phyloP scores from a whole-genome alignment of 2,888 invertebrate species.

The Acleris laterana region DNA sequence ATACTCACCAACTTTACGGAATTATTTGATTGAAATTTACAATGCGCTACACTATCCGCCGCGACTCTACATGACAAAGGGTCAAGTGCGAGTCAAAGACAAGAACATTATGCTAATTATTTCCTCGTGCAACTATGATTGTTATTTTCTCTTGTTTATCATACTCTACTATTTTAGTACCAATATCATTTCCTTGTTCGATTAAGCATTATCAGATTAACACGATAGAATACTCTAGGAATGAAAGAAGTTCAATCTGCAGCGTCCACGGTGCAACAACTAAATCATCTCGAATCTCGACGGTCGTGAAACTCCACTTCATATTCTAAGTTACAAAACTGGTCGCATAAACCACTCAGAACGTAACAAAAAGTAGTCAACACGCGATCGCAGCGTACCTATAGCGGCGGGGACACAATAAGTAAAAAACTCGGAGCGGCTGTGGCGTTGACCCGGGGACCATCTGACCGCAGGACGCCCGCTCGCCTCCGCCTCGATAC shows the following conservation, averaged over 20 bases:
- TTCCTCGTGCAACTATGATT: background rate
- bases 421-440: constrained; percentile 48
- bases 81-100: constrained; percentile 2
- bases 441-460: constrained; percentile 58
- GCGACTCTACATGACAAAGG: background rate
- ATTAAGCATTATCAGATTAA: no score
- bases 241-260: no score
- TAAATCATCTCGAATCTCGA: background rate
- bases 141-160: no score
- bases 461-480: constrained; percentile 35
- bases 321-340: constrained; percentile 29
- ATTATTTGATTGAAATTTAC: background rate
- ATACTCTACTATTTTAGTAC: no score
- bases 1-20: background rate
- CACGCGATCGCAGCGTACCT: constrained; percentile 20
- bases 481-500: constrained; percentile 2
- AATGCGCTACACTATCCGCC: background rate
- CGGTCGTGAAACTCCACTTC: background rate
- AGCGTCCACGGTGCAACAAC: no score
- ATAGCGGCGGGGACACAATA: constrained; percentile 52
- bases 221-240: no score
- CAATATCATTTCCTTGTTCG: no score
- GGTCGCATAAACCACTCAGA: constrained; percentile 37
- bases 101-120: background rate
- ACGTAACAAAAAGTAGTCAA: constrained; percentile 33